These are phyloP conservation scores for Choristoneura rosaceana DNA, from an alignment of 2,888 invertebrate species.

Conservation along the genomic window DNA sequence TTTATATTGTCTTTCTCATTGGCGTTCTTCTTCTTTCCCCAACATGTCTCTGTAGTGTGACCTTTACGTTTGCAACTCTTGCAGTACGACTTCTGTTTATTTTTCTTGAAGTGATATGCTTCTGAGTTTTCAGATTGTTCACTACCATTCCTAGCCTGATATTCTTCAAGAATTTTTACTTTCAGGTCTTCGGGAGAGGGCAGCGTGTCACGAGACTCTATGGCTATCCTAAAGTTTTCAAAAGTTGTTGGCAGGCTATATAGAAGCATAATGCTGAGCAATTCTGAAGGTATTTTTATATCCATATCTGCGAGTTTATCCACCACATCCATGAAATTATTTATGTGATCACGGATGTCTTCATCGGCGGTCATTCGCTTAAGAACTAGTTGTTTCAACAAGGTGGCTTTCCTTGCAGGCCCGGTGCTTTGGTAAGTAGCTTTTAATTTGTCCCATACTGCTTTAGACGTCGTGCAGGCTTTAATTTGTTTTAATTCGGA, in stretches of 20 bases:
- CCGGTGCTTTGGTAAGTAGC: slow-evolving; percentile 1
- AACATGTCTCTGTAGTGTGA: neutral
- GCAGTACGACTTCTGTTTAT: neutral
- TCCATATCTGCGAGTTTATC: neutral
- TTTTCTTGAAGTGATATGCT: neutral
- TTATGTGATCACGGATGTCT: slow-evolving; percentile 1
- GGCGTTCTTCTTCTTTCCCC: neutral
- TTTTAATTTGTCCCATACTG: slow-evolving; percentile 7
- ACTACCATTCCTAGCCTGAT: slow-evolving; percentile 1
- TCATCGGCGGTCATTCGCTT: neutral
- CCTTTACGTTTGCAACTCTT: neutral
- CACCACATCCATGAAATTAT: slow-evolving; percentile 1
- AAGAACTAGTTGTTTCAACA: neutral
- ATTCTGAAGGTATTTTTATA: neutral
- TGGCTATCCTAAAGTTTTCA: neutral
- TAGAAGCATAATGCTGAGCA: slow-evolving; percentile 1
- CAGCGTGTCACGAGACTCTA: slow-evolving; percentile 7
- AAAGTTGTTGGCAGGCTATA: neutral
- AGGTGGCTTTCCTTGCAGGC: slow-evolving; percentile 3
- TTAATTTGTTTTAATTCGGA: slow-evolving; percentile 6
- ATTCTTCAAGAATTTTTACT: slow-evolving; percentile 4
- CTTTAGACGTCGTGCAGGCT: slow-evolving; percentile 6
- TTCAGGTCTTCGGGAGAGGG: slow-evolving; percentile 20
- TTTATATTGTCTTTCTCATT: neutral
- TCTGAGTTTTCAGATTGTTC: slow-evolving; percentile 1